phyloP scores from a whole-genome alignment of 1,140 invertebrate species.

The Proctacanthus coquilletti region DNA sequence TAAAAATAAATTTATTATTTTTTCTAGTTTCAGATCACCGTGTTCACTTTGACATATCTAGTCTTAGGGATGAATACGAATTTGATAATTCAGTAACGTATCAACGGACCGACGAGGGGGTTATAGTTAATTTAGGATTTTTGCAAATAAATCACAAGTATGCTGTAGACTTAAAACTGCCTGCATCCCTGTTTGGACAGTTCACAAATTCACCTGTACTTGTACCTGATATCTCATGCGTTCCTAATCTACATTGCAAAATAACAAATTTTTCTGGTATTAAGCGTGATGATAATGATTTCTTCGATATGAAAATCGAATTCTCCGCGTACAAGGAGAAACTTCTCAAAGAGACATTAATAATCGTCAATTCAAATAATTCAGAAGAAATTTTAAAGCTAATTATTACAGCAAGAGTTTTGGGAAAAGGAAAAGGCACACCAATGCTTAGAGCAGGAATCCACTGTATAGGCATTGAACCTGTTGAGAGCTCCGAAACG shows the following conservation, averaged over 20 bases:
- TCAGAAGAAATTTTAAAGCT: conserved; percentile 22
- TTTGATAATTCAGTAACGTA: conserved; percentile 27
- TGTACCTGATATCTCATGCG: conserved; percentile 15
- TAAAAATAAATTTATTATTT: background rate
- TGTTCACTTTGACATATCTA: conserved; percentile 27
- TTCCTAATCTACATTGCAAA: conserved; percentile 26
- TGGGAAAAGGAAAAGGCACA: conserved; percentile 37
- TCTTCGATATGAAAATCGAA: conserved; percentile 33
- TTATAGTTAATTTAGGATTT: conserved; percentile 28
- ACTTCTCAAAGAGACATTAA: conserved; percentile 32
- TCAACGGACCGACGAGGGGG: conserved; percentile 20
- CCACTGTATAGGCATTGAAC: conserved; percentile 32
- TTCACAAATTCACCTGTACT: conserved; percentile 12
- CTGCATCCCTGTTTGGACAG: conserved; percentile 16
- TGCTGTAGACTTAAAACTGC: conserved; percentile 24
- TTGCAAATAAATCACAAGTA: conserved; percentile 30
- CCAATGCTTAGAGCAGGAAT: conserved; percentile 36
- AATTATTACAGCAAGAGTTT: conserved; percentile 28
- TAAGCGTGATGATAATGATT: conserved; percentile 21
- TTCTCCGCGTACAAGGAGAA: conserved; percentile 37
- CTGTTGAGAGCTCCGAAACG: too few species aligned
- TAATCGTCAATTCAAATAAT: conserved; percentile 28
- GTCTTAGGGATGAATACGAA: conserved; percentile 23
- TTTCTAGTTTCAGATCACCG: conserved; percentile 17
- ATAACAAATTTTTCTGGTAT: conserved; percentile 21